Evolutionary conservation across 2,888 invertebrate genomes (phyloP), one percentile per base, ranked within the genome.

Genomic region (Acronicta alni): DNA sequence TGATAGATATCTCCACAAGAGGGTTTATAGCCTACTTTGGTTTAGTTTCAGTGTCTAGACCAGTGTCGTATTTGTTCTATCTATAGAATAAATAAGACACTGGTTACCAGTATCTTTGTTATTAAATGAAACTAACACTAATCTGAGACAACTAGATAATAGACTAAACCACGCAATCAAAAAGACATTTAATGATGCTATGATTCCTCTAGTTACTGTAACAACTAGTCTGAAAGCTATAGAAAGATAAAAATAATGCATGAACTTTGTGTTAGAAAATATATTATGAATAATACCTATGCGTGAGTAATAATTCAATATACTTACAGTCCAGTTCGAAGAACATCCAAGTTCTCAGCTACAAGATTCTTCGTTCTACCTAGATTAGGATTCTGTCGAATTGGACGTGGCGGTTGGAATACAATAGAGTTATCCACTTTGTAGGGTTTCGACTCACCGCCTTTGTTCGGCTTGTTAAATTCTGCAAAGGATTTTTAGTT

Each of bases 351-450:
- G 44, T 92, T 83, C 5, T 84, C 86, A 23, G 87, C 83, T 3
- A 91, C 79, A 0, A 93, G 83, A 3, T 85, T 83, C 63, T 90
- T 94, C n/a, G 86, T 84, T 53, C 84, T 85, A 59, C 89, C 89
- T 41, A 88, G 75, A 66, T 89, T 93, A 0, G 93, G 94, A 37
- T 94, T 93, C 72, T 93, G 93, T 0, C 94, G 86, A 5, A 67
- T 91, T 49, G 86, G 83, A 0, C 94, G 88, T 0, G 85, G 89
- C 0, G 80, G 83, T 32, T 82, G 81, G 3, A 83, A 54, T 8
- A 70, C 66, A 3, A 77, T 18, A 2, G 18, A 9, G 38, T 46
- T 30, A 8, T 55, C 37, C 12, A 56, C 45, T 49, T 69, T 32
- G 10, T 26, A 62, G 0, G 56, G 14, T 39, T 56, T 56, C 5